phyloP scores from a whole-genome alignment of 2,888 invertebrate genomes.

The Apoda limacodes region DNA sequence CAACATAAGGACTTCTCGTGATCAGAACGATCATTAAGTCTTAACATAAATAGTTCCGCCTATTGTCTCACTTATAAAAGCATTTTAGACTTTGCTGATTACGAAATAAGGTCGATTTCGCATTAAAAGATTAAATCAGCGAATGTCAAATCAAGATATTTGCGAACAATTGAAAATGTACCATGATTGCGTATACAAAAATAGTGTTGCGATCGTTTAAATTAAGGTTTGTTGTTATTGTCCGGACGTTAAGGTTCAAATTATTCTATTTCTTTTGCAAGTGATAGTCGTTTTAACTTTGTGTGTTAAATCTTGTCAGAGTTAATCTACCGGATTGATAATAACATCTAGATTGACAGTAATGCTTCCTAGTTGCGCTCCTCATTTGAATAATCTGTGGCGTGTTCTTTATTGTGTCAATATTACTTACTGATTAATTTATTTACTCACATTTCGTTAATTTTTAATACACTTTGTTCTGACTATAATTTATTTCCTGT shows the following conservation, averaged over 20 bases:
- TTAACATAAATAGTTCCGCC: conserved; percentile 21
- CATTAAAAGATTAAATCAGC: neutral
- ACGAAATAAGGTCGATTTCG: too few relatives aligned
- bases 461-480: too few relatives aligned
- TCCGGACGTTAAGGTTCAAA: too few relatives aligned
- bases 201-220: conserved; percentile 17
- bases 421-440: too few relatives aligned
- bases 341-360: conserved; percentile 43
- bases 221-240: conserved; percentile 10
- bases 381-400: conserved; percentile 47
- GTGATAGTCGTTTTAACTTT: conserved; percentile 13
- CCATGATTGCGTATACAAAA: conserved; percentile 34
- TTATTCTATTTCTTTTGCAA: too few relatives aligned
- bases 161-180: conserved; percentile 35
- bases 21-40: conserved; percentile 30
- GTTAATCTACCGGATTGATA: conserved; percentile 31
- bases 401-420: conserved; percentile 28
- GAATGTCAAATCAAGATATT: conserved; percentile 25
- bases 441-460: too few relatives aligned
- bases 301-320: conserved; percentile 28
- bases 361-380: conserved; percentile 41
- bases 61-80: too few relatives aligned
- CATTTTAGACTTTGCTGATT: neutral
- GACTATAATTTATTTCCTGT: too few relatives aligned
- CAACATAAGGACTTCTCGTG: conserved; percentile 25